Conservation (phyloP, 2,888 invertebrate genomes). For the Chrysodeixis includens region DNA sequence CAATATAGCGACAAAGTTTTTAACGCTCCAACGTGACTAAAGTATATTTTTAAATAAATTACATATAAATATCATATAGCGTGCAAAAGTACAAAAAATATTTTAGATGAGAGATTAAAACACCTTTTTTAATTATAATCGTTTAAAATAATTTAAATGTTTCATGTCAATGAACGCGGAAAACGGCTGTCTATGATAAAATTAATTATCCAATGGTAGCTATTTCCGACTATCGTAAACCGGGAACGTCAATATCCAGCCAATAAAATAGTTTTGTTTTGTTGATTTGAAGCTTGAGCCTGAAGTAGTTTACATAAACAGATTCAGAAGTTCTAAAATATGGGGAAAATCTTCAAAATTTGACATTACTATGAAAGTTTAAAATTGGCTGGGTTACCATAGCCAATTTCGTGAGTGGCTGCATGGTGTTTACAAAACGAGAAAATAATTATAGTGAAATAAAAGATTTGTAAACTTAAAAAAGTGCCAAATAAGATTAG, state of each 20-base stretch:
- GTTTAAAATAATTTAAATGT: neutral
- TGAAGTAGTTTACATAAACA: conserved; percentile 11
- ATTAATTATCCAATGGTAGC: conserved; percentile 51
- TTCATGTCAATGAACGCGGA: conserved; percentile 39
- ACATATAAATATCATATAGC: neutral
- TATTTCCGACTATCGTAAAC: conserved; percentile 53
- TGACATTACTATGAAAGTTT: conserved; percentile 2
- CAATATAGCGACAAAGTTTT: conserved; percentile 78
- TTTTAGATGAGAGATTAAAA: neutral
- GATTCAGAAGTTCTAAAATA: conserved; percentile 28
- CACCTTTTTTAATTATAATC: neutral
- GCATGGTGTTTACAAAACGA: conserved; percentile 47
- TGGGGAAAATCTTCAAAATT: neutral
- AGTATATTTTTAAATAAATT: conserved; percentile 12
- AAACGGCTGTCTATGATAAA: conserved; percentile 59
- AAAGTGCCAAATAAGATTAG: conserved; percentile 6
- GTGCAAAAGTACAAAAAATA: neutral
- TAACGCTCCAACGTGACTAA: conserved; percentile 67
- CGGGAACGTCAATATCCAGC: conserved; percentile 9
- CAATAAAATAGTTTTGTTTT: conserved; percentile 24
- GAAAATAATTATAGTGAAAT: conserved; percentile 28
- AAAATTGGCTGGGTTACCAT: conserved; percentile 23
- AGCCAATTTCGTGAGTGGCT: neutral
- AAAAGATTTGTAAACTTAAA: conserved; percentile 19
- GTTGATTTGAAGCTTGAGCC: neutral